These are phyloP conservation scores for Dexiosoma caninum DNA, from an alignment of 2,888 invertebrate species.

Conservation along the genomic window DNA sequence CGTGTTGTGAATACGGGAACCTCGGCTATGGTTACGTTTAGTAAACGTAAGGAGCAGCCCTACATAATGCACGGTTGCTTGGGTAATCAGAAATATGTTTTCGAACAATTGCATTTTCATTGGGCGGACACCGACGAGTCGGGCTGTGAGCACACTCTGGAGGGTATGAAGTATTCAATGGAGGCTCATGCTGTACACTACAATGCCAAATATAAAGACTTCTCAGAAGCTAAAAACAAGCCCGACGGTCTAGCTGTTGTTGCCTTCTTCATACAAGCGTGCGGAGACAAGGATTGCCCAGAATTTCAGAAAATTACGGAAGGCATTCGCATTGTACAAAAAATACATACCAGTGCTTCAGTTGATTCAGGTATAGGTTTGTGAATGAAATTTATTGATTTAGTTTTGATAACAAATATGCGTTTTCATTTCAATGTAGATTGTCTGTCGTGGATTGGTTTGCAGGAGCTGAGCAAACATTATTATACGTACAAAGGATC, in stretches of 20 bases:
- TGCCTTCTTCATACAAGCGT: conserved; percentile 83
- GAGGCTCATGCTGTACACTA: conserved; percentile 90
- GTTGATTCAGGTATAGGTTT: conserved; percentile 75
- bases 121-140: conserved; percentile 87
- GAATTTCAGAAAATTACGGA: conserved; percentile 81
- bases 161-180: conserved; percentile 85
- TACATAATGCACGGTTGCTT: conserved; percentile 83
- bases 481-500: conserved; percentile 87
- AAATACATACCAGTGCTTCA: conserved; percentile 75
- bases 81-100: conserved; percentile 82
- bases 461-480: conserved; percentile 83
- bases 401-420: too few relatives aligned
- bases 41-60: conserved; percentile 80
- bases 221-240: conserved; percentile 83
- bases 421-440: conserved; percentile 79
- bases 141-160: conserved; percentile 88
- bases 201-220: conserved; percentile 83
- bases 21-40: conserved; percentile 82
- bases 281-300: conserved; percentile 80
- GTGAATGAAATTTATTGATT: conserved; percentile 28
- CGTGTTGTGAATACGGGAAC: conserved; percentile 77
- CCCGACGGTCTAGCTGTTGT: conserved; percentile 85
- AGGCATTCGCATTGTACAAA: conserved; percentile 78
- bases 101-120: conserved; percentile 89
- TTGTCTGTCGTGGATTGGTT: conserved; percentile 84